phyloP scores from a whole-genome alignment of 2,113 vertebrate species.

The Gopherus flavomarginatus region DNA sequence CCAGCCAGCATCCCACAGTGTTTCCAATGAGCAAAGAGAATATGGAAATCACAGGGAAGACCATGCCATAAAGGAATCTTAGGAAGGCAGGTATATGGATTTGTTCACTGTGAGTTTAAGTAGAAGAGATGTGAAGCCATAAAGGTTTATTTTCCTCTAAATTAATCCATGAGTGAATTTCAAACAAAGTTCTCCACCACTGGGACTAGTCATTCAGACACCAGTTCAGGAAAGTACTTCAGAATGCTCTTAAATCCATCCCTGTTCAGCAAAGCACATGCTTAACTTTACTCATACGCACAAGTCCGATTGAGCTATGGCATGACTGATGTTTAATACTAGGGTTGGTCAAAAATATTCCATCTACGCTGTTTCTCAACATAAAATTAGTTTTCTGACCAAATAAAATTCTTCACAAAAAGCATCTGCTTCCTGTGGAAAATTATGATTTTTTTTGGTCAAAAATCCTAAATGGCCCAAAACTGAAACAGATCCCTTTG shows the following conservation, averaged over 20 bases:
- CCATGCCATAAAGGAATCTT: fast-evolving
- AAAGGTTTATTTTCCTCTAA: neutral
- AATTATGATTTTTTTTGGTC: neutral
- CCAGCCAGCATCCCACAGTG: neutral
- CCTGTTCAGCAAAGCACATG: neutral
- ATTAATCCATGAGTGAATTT: neutral
- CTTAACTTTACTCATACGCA: neutral
- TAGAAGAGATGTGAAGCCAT: neutral
- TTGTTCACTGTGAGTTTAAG: fast-evolving
- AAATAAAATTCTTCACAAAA: neutral
- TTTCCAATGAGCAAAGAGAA: fast-evolving
- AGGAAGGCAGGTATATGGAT: neutral
- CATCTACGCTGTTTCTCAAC: neutral
- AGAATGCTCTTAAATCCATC: neutral
- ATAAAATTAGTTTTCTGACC: neutral
- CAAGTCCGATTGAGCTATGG: fast-evolving
- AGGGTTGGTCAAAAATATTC: neutral
- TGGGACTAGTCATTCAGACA: neutral
- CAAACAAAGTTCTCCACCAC: fast-evolving
- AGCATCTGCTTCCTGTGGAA: neutral
- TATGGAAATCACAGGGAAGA: neutral
- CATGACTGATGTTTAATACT: neutral
- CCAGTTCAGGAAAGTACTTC: neutral
- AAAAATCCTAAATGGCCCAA: neutral
- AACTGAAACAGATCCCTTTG: neutral